Evolutionary conservation across 1,140 invertebrate species (phyloP).

Genomic region (Atta texana): DNA sequence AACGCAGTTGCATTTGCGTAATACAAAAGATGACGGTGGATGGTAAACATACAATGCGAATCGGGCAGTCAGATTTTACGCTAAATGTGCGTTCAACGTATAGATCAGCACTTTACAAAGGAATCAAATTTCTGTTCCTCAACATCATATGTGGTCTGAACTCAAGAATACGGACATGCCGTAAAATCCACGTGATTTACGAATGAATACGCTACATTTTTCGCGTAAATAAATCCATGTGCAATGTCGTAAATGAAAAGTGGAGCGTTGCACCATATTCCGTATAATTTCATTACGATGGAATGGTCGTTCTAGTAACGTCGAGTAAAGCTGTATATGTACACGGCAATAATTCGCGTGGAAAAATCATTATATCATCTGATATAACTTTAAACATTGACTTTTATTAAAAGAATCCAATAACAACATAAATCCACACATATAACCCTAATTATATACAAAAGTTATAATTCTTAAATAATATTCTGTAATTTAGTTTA

Average conservation of each 20-base stretch:
- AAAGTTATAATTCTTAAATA: constrained; percentile 51
- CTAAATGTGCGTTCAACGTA: not conserved
- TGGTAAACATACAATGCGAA: constrained; percentile 29
- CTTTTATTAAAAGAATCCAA: constrained; percentile 56
- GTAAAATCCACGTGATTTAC: constrained; percentile 10
- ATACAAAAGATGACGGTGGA: constrained; percentile 31
- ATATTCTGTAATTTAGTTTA: constrained; percentile 13
- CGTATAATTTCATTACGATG: constrained; percentile 32
- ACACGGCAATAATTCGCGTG: constrained; percentile 21
- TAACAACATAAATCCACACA: constrained; percentile 58
- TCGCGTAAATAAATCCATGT: constrained; percentile 21
- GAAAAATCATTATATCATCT: constrained; percentile 26
- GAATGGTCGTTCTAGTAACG: constrained; percentile 7
- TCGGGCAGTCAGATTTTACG: constrained; percentile 16
- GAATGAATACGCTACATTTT: constrained; percentile 16
- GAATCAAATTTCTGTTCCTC: constrained; percentile 28
- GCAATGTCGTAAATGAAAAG: constrained; percentile 27
- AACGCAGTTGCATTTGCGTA: constrained; percentile 34
- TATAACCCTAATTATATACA: constrained; percentile 63
- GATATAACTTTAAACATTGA: constrained; percentile 56
- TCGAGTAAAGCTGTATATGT: not conserved
- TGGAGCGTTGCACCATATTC: constrained; percentile 3
- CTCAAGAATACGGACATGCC: not conserved
- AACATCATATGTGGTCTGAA: not conserved
- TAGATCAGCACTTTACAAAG: not conserved